Evolutionary conservation across 2,888 invertebrate species (phyloP), one percentile per base, ranked within the genome.

Genomic region (Eupithecia abbreviata): DNA sequence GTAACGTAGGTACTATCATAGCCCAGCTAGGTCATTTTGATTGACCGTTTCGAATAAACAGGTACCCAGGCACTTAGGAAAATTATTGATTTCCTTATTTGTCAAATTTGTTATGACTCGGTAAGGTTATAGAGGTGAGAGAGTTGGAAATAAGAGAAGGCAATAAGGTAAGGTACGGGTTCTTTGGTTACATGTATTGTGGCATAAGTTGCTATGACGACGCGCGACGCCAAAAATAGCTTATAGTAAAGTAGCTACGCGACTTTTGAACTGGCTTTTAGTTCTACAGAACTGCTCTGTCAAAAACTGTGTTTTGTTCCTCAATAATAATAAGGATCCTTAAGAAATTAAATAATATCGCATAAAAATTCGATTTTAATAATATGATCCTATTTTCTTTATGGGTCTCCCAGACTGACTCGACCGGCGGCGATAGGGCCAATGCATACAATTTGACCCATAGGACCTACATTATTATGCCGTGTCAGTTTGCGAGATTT

Each of bases 31-130:
- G 62, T 62, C 62, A 62, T 62, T 62, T 30, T 62, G 18, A 62
- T 62, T 62, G 62, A 30, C 62, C 62, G 62, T 62, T 62, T 58
- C 58, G 58, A 58, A 58, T 58, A 58, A 18, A 62, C 62, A 18
- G 55, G 55, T 58, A n/a, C n/a, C 7, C 4, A 10, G 58, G 18
- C 58, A 62, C 30, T 62, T 30, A 30, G 10, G 62, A 58, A 58
- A 58, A 58, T 58, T 58, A 58, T 58, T 58, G 58, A 58, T 58
- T 58, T 58, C 58, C 58, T 58, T 58, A 58, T 18, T 15, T 12
- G 30, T 62, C 62, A 62, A 62, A 30, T 62, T 30, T 62, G 62
- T 30, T 62, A 9, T 58, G 55, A 58, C 55, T 58, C 55, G 55
- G 18, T 58, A 9, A 62, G 62, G 62, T 30, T 62, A 62, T 4